phyloP scores from a whole-genome alignment of 2,113 vertebrate species.

The Podocnemis expansa region DNA sequence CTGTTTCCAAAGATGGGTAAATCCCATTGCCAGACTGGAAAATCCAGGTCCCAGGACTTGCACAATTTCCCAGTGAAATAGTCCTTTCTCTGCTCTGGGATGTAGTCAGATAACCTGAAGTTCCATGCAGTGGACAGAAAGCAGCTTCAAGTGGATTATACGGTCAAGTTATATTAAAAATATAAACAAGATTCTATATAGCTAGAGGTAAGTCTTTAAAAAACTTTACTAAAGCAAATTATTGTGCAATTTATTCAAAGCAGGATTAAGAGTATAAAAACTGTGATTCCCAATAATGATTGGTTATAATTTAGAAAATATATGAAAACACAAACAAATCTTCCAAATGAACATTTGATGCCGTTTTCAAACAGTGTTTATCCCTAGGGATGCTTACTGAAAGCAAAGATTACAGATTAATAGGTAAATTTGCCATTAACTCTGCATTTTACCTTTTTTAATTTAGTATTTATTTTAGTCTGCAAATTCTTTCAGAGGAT shows the following conservation, averaged over 20 bases:
- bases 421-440: not conserved
- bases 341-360: not conserved
- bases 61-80: not conserved
- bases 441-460: conserved; percentile 18
- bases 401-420: conserved; percentile 18
- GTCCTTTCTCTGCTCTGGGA: not conserved
- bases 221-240: not conserved
- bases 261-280: not conserved
- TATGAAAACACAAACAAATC: conserved; percentile 2
- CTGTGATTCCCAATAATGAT: not conserved
- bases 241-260: conserved; percentile 15
- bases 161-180: not conserved
- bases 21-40: not conserved
- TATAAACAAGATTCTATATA: not conserved
- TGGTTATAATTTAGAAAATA: not conserved
- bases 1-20: not conserved
- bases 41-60: not conserved
- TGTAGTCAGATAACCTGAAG: not conserved
- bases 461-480: conserved; percentile 1
- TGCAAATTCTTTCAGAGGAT: not conserved
- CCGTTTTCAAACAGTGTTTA: not conserved
- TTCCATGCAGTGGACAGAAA: not conserved
- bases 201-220: not conserved
- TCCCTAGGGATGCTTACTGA: not conserved
- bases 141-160: not conserved